Base-by-base conservation (phyloP, 2,113 vertebrate genomes). In the Phaethon lepturus region DNA sequence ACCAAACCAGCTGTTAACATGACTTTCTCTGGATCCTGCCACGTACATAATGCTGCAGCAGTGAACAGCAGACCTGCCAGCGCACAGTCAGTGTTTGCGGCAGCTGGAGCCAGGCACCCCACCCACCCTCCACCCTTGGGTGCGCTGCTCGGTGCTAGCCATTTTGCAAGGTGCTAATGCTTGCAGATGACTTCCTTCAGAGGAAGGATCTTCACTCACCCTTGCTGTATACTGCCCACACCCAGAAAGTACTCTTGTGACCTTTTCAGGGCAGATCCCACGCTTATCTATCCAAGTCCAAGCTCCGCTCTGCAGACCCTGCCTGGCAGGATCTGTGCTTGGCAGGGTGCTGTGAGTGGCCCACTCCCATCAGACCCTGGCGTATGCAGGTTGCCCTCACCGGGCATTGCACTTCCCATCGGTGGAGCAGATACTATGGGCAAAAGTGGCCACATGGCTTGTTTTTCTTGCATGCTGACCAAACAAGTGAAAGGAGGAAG, bases 41-140 rank as follows among this genome's bases (percentile, higher is more conserved):
- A 33, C 6, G 3, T 45, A 29, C 29, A 11, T 22, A 88, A 29
- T 22, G 23, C 40, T 68, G n/a, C 60, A 82, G 74, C 17, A 42
- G 42, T 35, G 49, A 77, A 26, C 11, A 69, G 40, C 26, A 60
- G 53, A 42, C 38, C 64, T 74, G 58, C 8, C 20, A 40, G 20
- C 0, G 1, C 0, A 0, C 15, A n/a, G 73, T 15, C 0, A 1
- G 17, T 31, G 29, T 58, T 91, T 13, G 13, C 5, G 6, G 40
- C 49, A 76, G n/a, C 53, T 52, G 62, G 53, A 68, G 28, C 12
- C 3, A 3, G n/a, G 10, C 15, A 31, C 8, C 9, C 5, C 44
- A 56, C 10, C 33, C 14, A 62, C 20, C 35, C 35, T 53, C 42
- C 38, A 26, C 40, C 62, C 33, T 17, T 53, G 29, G 7, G 8